A percentile compares a stretch with the other conserved stretches of the same genome.
Conservation (phyloP, 2,888 invertebrate species). For the Noctua comes region DNA sequence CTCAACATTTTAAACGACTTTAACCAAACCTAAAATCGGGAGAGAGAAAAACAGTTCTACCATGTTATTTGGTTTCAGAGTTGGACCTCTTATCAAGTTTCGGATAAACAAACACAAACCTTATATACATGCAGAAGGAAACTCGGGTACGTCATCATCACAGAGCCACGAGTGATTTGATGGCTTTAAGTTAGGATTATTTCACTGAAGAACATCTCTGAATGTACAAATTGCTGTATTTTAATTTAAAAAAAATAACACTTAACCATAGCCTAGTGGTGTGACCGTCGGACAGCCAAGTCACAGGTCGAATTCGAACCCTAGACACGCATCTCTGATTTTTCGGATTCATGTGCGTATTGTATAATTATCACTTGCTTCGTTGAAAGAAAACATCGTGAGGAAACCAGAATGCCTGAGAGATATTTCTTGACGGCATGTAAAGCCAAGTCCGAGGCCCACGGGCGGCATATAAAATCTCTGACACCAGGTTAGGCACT, state of each 20-base stretch:
- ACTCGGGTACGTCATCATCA: not conserved
- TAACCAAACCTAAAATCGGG: not conserved
- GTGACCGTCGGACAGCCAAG: no score
- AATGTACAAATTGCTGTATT: not conserved
- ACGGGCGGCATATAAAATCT: no score
- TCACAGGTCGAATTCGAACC: no score
- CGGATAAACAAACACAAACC: not conserved
- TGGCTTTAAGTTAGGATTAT: not conserved
- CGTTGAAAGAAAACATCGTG: no score
- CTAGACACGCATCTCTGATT: no score
- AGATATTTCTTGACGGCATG: no score
- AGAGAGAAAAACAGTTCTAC: not conserved
- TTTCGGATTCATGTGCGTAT: no score
- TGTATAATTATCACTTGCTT: no score
- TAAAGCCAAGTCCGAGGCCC: no score
- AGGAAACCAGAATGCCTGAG: no score
- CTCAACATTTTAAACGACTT: not conserved
- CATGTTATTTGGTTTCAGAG: not conserved
- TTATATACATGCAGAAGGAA: not conserved
- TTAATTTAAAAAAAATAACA: constrained; percentile 1
- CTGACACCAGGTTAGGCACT: no score
- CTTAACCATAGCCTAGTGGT: not conserved
- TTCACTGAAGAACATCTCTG: not conserved
- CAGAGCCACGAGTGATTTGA: not conserved
- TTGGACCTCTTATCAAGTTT: not conserved